Evolutionary conservation across 2,113 vertebrate species (phyloP).

Genomic region (Prunella himalayana): DNA sequence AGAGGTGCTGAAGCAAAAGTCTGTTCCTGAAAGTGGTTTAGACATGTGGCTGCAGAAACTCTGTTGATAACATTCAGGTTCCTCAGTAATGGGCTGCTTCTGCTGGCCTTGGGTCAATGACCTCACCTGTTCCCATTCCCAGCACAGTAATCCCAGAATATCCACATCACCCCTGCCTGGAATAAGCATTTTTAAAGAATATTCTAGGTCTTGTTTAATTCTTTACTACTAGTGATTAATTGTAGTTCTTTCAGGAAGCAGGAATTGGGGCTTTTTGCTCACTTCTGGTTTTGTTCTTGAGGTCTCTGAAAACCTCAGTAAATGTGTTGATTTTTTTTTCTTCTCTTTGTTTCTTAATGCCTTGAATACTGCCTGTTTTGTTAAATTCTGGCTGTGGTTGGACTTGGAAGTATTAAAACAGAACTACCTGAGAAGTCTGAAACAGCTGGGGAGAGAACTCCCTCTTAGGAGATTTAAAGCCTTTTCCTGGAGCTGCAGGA

Average conservation of each 20-base stretch:
- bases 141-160: neutral
- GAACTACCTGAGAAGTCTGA: neutral
- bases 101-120: neutral
- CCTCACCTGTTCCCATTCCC: neutral
- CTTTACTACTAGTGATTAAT: neutral
- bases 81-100: neutral
- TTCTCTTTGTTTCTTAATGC: neutral
- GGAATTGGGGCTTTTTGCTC: neutral
- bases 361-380: neutral
- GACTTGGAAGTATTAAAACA: neutral
- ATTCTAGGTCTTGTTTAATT: neutral
- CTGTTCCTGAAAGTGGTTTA: neutral
- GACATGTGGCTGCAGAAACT: neutral
- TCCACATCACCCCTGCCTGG: neutral
- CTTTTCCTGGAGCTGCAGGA: neutral
- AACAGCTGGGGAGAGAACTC: neutral
- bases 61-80: neutral
- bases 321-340: neutral
- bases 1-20: neutral
- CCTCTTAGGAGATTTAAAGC: slow-evolving; percentile 5
- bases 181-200: neutral
- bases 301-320: neutral
- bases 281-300: neutral
- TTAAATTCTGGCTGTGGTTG: neutral
- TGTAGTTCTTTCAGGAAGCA: neutral